phyloP scores from a whole-genome alignment of 1,140 invertebrate genomes.

The Periplaneta americana region DNA sequence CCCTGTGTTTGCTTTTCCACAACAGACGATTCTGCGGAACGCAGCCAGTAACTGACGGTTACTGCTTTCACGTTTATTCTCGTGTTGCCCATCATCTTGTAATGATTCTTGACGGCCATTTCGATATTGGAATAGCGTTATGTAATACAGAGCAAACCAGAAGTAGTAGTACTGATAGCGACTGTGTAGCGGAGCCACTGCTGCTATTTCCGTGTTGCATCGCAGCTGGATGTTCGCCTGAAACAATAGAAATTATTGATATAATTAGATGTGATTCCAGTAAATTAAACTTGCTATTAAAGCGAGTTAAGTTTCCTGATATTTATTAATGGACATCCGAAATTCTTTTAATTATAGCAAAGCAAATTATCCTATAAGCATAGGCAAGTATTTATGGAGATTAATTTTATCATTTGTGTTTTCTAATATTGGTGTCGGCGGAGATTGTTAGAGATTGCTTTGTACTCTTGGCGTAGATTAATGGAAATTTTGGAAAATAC shows the following conservation, averaged over 20 bases:
- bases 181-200: slow-evolving; percentile 36
- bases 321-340: too few relatives aligned
- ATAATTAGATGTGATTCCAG: too few relatives aligned
- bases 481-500: too few relatives aligned
- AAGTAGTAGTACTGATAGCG: not conserved
- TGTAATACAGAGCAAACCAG: not conserved
- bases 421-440: too few relatives aligned
- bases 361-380: too few relatives aligned
- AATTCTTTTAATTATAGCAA: too few relatives aligned
- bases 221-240: slow-evolving; percentile 55
- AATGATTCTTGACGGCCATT: not conserved
- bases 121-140: not conserved
- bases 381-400: too few relatives aligned
- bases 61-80: not conserved
- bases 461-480: too few relatives aligned
- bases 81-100: not conserved
- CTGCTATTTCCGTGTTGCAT: slow-evolving; percentile 56
- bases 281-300: too few relatives aligned
- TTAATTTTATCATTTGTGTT: too few relatives aligned
- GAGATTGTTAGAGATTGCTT: too few relatives aligned
- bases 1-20: not conserved
- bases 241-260: slow-evolving; percentile 23
- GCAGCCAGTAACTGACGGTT: not conserved
- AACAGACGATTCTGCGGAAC: not conserved
- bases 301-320: too few relatives aligned